Evolutionary conservation across 2,113 vertebrate species (phyloP), one percentile per base, ranked within the genome.

Genomic region (Lucifuga dentata): DNA sequence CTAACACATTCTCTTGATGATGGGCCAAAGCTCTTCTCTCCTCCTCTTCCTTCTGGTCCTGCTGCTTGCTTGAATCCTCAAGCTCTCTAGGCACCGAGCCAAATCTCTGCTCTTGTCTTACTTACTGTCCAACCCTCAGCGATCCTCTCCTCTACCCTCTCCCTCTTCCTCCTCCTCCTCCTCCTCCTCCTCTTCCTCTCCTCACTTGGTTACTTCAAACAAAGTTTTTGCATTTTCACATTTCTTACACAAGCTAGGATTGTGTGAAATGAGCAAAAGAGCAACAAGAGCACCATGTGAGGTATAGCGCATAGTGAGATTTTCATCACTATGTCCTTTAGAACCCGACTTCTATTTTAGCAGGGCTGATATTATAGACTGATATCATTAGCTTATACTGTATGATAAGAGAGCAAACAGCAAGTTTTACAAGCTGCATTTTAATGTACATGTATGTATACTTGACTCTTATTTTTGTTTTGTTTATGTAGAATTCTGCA

Each of bases 81-180:
- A 64, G 59, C 45, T 76, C 76, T 76, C 76, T 63, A 57, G 85
- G 86, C 85, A 12, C 50, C 20, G 2, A 0, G 78, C 82, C 88
- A 88, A 53, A 75, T 24, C 59, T 65, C 57, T 83, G 57, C 66
- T 69, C 70, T 63, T 21, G 43, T 73, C 68, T 68, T 72, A n/a
- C 76, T 85, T 70, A 0, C 72, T 73, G 29, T 78, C 76, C 45
- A 62, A 21, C 50, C 61, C 15, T 60, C 55, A 62, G 26, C 26
- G 1, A 9, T 50, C 48, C 55, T 68, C 61, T 46, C 33, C 13
- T 46, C 24, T 17, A 58, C 60, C 13, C 20, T 36, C 43, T 53
- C 52, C 5, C 23, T 64, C 11, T 16, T 50, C 66, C 5, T 4
- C 55, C 24, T 38, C 11, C 19, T 50, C 33, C 26, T 52, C n/a